Evolutionary conservation across 2,113 vertebrate species (phyloP).

Genomic region (Indri indri): DNA sequence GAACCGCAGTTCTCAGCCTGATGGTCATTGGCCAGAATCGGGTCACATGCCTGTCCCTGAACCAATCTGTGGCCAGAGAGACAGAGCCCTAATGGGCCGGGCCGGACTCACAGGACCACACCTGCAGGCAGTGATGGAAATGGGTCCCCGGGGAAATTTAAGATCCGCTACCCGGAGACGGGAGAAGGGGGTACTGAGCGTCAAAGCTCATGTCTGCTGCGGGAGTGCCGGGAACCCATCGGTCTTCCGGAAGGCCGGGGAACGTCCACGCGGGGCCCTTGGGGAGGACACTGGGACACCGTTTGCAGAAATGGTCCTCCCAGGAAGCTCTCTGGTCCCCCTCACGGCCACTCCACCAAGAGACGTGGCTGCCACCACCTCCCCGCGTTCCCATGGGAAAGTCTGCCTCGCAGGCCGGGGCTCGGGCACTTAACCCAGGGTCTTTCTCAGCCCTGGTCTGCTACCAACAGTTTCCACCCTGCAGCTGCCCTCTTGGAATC

Average conservation of each 20-base stretch:
- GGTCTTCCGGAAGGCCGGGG: not conserved
- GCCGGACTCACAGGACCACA: accelerated
- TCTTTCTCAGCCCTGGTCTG: not conserved
- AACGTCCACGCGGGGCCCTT: not conserved
- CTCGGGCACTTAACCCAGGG: not conserved
- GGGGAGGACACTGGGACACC: not conserved
- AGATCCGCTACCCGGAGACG: accelerated
- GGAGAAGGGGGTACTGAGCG: not conserved
- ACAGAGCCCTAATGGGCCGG: not conserved
- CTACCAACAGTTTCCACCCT: not conserved
- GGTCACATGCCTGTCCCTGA: not conserved
- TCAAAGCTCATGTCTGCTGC: accelerated
- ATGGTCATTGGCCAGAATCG: not conserved
- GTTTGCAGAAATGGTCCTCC: not conserved
- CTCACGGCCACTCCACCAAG: accelerated
- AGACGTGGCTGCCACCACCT: not conserved
- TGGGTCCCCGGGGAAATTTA: accelerated
- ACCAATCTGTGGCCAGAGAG: not conserved
- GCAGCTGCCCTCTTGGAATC: not conserved
- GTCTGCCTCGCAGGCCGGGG: not conserved
- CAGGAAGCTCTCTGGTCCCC: too few species aligned
- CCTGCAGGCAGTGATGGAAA: accelerated
- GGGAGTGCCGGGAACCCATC: accelerated
- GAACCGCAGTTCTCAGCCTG: not conserved
- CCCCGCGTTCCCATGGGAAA: not conserved